Evolutionary conservation across 2,888 invertebrate genomes (phyloP).

Genomic region (Ophioninae sp.): DNA sequence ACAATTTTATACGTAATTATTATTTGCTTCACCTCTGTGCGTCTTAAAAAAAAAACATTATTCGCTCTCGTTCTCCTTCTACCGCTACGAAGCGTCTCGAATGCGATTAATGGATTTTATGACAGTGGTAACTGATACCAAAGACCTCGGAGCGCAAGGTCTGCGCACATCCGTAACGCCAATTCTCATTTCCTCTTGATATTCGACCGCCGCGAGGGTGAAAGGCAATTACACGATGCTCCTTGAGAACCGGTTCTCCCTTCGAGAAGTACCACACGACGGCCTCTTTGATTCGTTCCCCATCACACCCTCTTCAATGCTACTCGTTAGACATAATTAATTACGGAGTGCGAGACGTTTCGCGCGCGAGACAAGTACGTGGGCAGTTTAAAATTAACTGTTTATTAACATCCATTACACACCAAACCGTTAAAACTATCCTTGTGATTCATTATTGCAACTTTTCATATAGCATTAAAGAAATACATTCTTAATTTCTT

Average conservation of each 20-base stretch:
- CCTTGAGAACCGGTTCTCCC: slow-evolving; percentile 53
- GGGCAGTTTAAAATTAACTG: slow-evolving; percentile 2
- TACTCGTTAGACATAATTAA: slow-evolving; percentile 52
- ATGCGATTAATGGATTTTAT: slow-evolving; percentile 61
- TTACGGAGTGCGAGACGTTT: slow-evolving; percentile 30
- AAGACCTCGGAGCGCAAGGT: slow-evolving; percentile 37
- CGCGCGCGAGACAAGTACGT: slow-evolving; percentile 6
- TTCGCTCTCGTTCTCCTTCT: slow-evolving; percentile 4
- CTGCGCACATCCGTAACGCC: slow-evolving; percentile 34
- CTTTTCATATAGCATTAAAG: not conserved
- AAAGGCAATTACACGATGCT: slow-evolving; percentile 57
- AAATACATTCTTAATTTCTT: not conserved
- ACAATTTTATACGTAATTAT: slow-evolving; percentile 41
- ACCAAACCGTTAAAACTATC: not conserved
- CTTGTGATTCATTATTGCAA: not conserved
- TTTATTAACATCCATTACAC: not conserved
- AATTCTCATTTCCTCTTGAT: slow-evolving; percentile 29
- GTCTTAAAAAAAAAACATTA: slow-evolving; percentile 1
- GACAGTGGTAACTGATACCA: slow-evolving; percentile 60
- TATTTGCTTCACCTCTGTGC: slow-evolving; percentile 39
- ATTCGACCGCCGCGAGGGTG: slow-evolving; percentile 17
- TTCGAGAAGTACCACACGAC: slow-evolving; percentile 29
- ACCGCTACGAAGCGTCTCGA: slow-evolving; percentile 45
- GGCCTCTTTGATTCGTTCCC: slow-evolving; percentile 44
- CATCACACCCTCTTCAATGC: slow-evolving; percentile 35